Evolutionary conservation across 2,888 invertebrate genomes (phyloP), one percentile per base, ranked within the genome.

Genomic region (Chironomus riparius): DNA sequence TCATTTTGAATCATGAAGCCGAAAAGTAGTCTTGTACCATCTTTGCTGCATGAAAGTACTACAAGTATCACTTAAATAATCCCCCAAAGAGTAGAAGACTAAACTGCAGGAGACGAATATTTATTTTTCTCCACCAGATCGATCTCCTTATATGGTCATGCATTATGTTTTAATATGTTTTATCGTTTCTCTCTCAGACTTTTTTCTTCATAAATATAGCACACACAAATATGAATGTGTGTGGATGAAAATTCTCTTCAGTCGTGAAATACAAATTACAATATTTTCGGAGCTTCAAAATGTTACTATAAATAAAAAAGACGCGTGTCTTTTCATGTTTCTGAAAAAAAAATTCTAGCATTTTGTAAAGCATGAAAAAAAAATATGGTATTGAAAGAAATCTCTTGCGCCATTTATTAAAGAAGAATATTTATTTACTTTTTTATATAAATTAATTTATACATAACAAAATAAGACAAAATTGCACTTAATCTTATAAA

Each of bases 121-220:
- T 65, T 13, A 65, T 24, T 22, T 15, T 56, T 15, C 18, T 56
- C 56, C 15, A 15, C 56, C 15, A 15, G 62, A 18, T 74, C 68
- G 47, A 61, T 72, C 74, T 65, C 74, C 74, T 62, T 74, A 74
- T 68, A 68, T 74, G 74, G 74, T 74, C 74, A 74, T 74, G 68
- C n/a, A 65, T 68, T 68, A 68, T 74, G 74, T 62, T 28, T 47
- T 47, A 38, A 38, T 65, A 65, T 24, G 18, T 21, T 65, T 22
- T 24, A 15, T 62, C 21, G 38, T 62, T 18, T 62, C 22, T n/a
- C 68, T 68, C 15, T 68, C 47, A 68, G 24, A 28, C 15, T 65
- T 3, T 28, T 15, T 38, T 22, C n/a, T 22, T 68, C 68, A 68
- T 22, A 68, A 38, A 38, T 38, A 68, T n/a, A 73, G 62, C 74